Conservation (phyloP, 2,888 invertebrate species). For the Incurvaria masculella region DNA sequence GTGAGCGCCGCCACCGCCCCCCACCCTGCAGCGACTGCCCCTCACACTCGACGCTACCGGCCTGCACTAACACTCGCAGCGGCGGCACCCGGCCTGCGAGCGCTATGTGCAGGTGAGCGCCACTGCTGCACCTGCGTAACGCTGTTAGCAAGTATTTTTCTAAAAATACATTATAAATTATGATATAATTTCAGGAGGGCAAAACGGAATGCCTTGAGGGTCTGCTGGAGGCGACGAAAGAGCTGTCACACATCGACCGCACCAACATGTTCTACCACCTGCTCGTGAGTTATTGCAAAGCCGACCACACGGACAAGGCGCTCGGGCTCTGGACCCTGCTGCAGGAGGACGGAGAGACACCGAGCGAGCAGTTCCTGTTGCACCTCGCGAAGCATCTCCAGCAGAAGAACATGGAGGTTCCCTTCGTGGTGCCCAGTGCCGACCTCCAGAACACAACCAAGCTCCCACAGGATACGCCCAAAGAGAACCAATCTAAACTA, state of each 20-base stretch:
- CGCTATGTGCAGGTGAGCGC: constrained; percentile 17
- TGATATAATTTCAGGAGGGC: constrained; percentile 53
- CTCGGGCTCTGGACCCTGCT: constrained; percentile 76
- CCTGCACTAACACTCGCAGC: too few species aligned
- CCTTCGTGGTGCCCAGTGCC: constrained; percentile 62
- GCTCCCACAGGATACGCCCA: too few species aligned
- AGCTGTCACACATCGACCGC: constrained; percentile 71
- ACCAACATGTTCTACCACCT: constrained; percentile 73
- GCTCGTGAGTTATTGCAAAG: constrained; percentile 69
- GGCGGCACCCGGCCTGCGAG: too few species aligned
- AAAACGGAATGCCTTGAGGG: constrained; percentile 69
- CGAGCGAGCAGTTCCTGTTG: constrained; percentile 65
- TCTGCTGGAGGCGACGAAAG: constrained; percentile 73
- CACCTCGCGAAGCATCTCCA: constrained; percentile 64
- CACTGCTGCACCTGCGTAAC: background rate
- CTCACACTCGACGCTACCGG: too few species aligned
- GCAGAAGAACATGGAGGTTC: constrained; percentile 61
- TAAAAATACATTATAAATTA: constrained; percentile 16
- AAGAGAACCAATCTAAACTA: too few species aligned
- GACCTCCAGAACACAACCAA: too few species aligned
- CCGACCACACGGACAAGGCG: constrained; percentile 70
- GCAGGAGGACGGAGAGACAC: constrained; percentile 77
- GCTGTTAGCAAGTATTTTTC: background rate
- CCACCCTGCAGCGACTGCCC: too few species aligned
- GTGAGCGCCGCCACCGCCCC: constrained; percentile 17